phyloP scores from a whole-genome alignment of 1,140 invertebrate genomes.

The Aphelinus atriplicis region DNA sequence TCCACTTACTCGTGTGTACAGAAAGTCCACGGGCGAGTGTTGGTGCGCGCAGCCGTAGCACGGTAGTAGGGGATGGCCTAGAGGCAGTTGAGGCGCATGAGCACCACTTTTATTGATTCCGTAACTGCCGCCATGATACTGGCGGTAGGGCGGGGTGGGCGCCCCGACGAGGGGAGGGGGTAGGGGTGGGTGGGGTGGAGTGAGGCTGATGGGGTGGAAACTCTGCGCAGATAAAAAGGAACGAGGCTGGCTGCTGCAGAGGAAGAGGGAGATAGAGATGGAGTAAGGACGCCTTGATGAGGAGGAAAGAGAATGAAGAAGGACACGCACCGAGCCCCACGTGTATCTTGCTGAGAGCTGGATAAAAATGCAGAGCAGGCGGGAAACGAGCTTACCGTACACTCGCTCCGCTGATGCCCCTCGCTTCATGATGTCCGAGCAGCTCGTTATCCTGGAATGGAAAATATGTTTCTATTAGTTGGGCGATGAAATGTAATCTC shows the following conservation, averaged over 20 bases:
- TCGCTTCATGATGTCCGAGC: constrained; percentile 32
- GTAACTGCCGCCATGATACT: constrained; percentile 67
- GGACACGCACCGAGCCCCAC: neutral
- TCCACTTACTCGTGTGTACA: too few species aligned
- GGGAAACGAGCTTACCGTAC: constrained; percentile 31
- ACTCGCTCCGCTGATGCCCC: neutral
- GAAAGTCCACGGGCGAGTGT: constrained; percentile 42
- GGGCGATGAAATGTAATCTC: neutral
- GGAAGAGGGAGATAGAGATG: neutral
- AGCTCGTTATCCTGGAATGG: constrained; percentile 31
- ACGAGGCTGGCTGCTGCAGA: constrained; percentile 55
- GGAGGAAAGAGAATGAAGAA: constrained; percentile 34
- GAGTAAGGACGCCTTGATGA: constrained; percentile 23
- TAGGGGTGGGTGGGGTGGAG: constrained; percentile 40
- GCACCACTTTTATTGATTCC: constrained; percentile 68
- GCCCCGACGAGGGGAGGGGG: constrained; percentile 43
- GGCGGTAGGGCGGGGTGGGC: constrained; percentile 53
- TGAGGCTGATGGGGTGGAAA: constrained; percentile 67
- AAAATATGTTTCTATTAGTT: constrained; percentile 34
- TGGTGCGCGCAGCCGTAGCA: constrained; percentile 21
- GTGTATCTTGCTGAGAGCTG: constrained; percentile 28
- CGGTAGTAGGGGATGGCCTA: constrained; percentile 36
- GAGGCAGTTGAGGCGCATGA: constrained; percentile 66
- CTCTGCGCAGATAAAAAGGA: constrained; percentile 68
- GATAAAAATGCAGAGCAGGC: constrained; percentile 37